A percentile compares a stretch with the other conserved stretches of the same genome.
These are phyloP conservation scores for Lepidurus arcticus DNA, from an alignment of 1,140 invertebrate species.

Conservation along the genomic window DNA sequence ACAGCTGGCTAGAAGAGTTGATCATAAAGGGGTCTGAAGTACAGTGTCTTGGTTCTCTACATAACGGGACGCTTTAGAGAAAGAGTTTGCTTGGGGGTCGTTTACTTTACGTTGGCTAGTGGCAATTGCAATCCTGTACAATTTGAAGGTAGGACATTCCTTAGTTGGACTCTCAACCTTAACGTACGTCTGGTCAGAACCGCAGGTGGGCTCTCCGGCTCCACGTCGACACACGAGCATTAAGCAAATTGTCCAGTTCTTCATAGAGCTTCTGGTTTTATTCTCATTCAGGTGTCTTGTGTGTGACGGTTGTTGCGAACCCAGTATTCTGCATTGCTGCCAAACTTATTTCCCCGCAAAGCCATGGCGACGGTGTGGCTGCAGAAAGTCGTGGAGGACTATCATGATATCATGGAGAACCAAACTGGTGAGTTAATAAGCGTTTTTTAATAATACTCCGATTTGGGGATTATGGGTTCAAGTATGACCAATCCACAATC, in stretches of 20 bases:
- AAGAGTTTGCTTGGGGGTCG: not conserved
- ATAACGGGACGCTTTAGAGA: not conserved
- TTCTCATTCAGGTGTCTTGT: not conserved
- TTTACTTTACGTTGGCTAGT: not conserved
- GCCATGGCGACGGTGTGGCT: constrained; percentile 30
- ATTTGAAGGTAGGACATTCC: not conserved
- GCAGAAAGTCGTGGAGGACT: constrained; percentile 45
- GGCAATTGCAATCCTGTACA: not conserved
- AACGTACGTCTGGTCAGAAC: not conserved
- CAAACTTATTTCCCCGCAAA: not conserved
- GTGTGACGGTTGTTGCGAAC: not conserved
- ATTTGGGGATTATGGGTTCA: not conserved
- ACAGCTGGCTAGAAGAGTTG: not conserved
- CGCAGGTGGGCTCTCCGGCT: not conserved
- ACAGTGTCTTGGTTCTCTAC: not conserved
- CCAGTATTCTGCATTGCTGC: not conserved
- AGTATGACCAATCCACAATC: not conserved
- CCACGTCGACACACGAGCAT: not conserved
- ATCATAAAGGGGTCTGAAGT: not conserved
- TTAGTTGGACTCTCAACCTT: not conserved
- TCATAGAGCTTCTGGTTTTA: not conserved
- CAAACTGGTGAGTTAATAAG: constrained; percentile 64
- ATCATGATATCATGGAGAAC: constrained; percentile 71
- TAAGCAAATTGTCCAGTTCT: not conserved
- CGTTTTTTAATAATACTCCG: not conserved